These are phyloP conservation scores for Semibalanus balanoides DNA, from an alignment of 1,140 invertebrate species.

Conservation along the genomic window DNA sequence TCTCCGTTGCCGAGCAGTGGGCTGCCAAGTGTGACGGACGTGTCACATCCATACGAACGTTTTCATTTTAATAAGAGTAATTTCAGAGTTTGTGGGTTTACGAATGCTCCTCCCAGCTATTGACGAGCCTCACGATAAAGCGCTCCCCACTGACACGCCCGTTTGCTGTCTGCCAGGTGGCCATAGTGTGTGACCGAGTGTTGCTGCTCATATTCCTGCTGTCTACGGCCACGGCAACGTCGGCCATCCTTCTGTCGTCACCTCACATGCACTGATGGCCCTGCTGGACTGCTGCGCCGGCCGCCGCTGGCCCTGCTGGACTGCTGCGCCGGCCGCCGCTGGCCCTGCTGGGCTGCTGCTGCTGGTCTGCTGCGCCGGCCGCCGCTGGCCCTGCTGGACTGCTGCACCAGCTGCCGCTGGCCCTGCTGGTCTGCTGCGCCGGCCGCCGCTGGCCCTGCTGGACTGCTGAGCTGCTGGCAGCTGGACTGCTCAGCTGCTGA, in stretches of 20 bases:
- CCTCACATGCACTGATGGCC: constrained; percentile 32
- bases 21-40: no score
- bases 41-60: no score
- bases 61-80: no score
- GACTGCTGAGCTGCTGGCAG: no score
- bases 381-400: constrained; percentile 18
- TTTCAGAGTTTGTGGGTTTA: no score
- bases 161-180: constrained; percentile 52
- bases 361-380: no score
- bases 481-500: no score
- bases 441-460: not conserved
- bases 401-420: not conserved
- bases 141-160: constrained; percentile 28
- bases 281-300: not conserved
- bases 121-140: no score
- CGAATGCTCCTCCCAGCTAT: no score
- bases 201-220: constrained; percentile 51
- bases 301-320: not conserved
- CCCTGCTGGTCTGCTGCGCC: not conserved
- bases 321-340: not conserved
- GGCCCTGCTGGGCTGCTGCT: not conserved
- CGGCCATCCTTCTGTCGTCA: constrained; percentile 44
- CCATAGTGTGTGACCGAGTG: constrained; percentile 47
- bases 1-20: no score
- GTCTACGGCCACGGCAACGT: constrained; percentile 44